phyloP scores from a whole-genome alignment of 2,888 invertebrate genomes.

The Microchrysa polita region DNA sequence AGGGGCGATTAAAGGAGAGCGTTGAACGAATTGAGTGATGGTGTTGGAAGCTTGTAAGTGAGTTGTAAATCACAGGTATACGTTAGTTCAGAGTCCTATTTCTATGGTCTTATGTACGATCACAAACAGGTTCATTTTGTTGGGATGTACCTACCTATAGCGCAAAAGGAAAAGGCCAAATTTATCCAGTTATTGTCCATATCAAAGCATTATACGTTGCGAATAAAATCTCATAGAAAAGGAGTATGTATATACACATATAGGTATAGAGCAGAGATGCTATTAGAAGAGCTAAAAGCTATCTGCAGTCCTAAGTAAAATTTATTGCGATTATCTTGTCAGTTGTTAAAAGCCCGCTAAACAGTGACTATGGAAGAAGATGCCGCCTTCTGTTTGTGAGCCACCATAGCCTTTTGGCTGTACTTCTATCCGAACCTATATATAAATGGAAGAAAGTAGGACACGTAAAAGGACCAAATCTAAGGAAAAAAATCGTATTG shows the following conservation, averaged over 20 bases:
- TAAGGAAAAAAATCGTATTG: slow-evolving; percentile 46
- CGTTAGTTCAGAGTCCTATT: too few relatives aligned
- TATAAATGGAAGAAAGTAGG: slow-evolving; percentile 43
- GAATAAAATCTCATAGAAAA: neutral
- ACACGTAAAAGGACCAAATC: slow-evolving; percentile 31
- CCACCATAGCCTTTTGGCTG: slow-evolving; percentile 41
- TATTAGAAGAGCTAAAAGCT: slow-evolving; percentile 37
- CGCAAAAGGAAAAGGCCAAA: too few relatives aligned
- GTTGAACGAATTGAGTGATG: too few relatives aligned
- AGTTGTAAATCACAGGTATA: too few relatives aligned
- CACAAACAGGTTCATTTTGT: too few relatives aligned
- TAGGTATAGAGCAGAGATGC: too few relatives aligned
- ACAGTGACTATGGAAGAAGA: slow-evolving; percentile 52
- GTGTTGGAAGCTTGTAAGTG: too few relatives aligned
- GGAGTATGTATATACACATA: too few relatives aligned
- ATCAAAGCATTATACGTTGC: neutral
- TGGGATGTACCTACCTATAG: too few relatives aligned
- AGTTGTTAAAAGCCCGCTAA: slow-evolving; percentile 56
- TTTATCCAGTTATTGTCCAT: neutral
- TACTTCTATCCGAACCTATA: slow-evolving; percentile 5
- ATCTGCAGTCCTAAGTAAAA: slow-evolving; percentile 53
- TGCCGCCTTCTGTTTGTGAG: slow-evolving; percentile 22
- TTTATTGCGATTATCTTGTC: slow-evolving; percentile 56
- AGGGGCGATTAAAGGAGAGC: too few relatives aligned
- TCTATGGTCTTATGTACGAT: too few relatives aligned